Evolutionary conservation across 2,797 vertebrate genomes (phyloP).

Genomic region (Mus spretus): DNA sequence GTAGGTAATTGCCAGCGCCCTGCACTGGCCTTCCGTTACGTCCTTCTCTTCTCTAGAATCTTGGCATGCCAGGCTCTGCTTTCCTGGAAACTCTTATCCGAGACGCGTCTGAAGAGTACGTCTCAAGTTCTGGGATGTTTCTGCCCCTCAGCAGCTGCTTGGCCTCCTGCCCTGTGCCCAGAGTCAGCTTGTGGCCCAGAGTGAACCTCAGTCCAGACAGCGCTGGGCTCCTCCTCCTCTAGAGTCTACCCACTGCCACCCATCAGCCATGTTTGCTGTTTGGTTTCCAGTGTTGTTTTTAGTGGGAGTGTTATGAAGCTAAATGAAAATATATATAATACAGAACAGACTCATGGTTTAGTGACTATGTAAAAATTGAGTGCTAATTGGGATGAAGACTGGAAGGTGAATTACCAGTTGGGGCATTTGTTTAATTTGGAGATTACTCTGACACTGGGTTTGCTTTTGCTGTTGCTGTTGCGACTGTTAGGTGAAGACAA

Average conservation of each 20-base stretch:
- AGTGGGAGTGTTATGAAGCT: not conserved
- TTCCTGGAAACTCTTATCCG: not conserved
- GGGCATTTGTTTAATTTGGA: conserved; percentile 49
- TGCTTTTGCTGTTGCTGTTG: conserved; percentile 21
- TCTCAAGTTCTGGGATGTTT: not conserved
- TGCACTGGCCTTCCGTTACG: not conserved
- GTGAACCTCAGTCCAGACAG: not conserved
- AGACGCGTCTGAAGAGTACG: not conserved
- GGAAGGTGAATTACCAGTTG: conserved; percentile 54
- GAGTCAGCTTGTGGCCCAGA: not conserved
- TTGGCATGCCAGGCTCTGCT: not conserved
- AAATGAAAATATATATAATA: conserved; percentile 14
- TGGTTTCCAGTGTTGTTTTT: conserved; percentile 6
- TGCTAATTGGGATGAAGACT: conserved; percentile 27
- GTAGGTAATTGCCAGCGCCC: not conserved
- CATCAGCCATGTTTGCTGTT: not conserved
- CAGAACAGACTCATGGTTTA: conserved; percentile 26
- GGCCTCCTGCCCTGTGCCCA: not conserved
- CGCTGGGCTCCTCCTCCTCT: not conserved
- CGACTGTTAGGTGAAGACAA: not conserved
- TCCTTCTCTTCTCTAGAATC: not conserved
- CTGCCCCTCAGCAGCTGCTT: not conserved
- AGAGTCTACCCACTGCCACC: not conserved
- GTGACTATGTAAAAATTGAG: conserved; percentile 49
- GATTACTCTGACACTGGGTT: conserved; percentile 34